Base-by-base conservation (phyloP, 2,797 vertebrate species). In the Melanotaenia trifasciata region DNA sequence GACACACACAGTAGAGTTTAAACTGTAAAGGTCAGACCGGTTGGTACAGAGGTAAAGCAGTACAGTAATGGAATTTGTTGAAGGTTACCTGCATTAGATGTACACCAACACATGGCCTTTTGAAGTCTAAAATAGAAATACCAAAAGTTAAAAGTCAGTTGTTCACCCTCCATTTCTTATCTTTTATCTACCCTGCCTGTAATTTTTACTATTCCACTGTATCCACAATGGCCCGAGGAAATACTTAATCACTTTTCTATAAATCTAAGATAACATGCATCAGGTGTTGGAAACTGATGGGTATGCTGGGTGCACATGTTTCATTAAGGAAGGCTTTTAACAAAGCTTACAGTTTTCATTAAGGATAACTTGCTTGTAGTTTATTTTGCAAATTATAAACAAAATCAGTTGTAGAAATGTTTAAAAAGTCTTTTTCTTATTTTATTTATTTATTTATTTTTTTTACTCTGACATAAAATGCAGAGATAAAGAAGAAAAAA, bases 11-110 rank as follows among this genome's bases (percentile, higher is more conserved):
- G 67, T 8, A 26, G 36, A 69, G 61, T 74, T 79, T 51, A 70
- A 62, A 65, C 59, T 50, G 60, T 78, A 88, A 92, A 93, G 86
- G 90, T 90, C 87, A 85, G 76, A 74, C 24, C 67, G 77, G 67
- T 51, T 69, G 69, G 78, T 59, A 72, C 58, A 62, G 47, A 65
- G 60, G 58, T 64, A 78, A 63, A 66, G 40, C 38, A 66, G 32
- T 85, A 90, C 50, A 65, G 38, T 87, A 91, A 91, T 82, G 76
- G 74, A 83, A 75, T 86, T 64, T 81, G 64, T 69, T 79, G 79
- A 91, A 87, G 88, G 90, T 90, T 78, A 89, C 67, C 67, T 79
- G 77, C 64, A 80, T 84, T 81, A 81, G 57, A 72, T 76, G 62
- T 63, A 79, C 79, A 84, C 11, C 45, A 71, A 35, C 54, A 26